These are phyloP conservation scores for Drosophila aldrichi DNA, from an alignment of 2,888 invertebrate species.

Conservation along the genomic window DNA sequence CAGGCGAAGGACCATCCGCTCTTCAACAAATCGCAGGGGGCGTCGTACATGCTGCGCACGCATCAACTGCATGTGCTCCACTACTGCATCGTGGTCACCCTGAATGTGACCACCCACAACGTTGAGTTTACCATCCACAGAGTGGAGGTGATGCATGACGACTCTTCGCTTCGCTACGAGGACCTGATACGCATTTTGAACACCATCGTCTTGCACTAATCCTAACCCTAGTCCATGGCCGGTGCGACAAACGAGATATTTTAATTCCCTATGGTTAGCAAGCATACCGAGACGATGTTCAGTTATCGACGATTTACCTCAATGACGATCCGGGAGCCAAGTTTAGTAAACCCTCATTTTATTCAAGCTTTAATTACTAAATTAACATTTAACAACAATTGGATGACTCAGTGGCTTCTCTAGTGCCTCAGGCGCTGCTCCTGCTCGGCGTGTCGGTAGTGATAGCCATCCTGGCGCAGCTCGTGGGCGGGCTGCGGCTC, in stretches of 20 bases:
- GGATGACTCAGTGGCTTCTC: constrained; percentile 16
- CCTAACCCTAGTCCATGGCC: not conserved
- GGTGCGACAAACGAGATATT: not conserved
- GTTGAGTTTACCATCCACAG: constrained; percentile 86
- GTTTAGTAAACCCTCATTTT: constrained; percentile 35
- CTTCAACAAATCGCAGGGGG: constrained; percentile 87
- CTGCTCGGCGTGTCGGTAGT: constrained; percentile 66
- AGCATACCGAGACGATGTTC: not conserved
- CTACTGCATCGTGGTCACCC: constrained; percentile 88
- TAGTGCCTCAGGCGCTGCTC: constrained; percentile 66
- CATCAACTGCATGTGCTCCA: constrained; percentile 87
- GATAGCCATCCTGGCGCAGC: constrained; percentile 72
- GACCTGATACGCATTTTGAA: constrained; percentile 42
- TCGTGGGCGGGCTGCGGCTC: constrained; percentile 69
- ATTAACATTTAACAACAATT: constrained; percentile 58
- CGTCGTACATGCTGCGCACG: constrained; percentile 88
- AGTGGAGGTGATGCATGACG: constrained; percentile 71
- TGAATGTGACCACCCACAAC: constrained; percentile 87
- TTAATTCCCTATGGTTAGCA: not conserved
- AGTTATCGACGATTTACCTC: not conserved
- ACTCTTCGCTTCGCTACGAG: constrained; percentile 54
- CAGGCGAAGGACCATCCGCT: constrained; percentile 88
- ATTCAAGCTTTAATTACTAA: constrained; percentile 52
- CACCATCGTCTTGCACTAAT: constrained; percentile 23
- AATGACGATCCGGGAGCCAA: not conserved